Base-by-base conservation (phyloP, 1,140 invertebrate species). In the Aphis craccivora region DNA sequence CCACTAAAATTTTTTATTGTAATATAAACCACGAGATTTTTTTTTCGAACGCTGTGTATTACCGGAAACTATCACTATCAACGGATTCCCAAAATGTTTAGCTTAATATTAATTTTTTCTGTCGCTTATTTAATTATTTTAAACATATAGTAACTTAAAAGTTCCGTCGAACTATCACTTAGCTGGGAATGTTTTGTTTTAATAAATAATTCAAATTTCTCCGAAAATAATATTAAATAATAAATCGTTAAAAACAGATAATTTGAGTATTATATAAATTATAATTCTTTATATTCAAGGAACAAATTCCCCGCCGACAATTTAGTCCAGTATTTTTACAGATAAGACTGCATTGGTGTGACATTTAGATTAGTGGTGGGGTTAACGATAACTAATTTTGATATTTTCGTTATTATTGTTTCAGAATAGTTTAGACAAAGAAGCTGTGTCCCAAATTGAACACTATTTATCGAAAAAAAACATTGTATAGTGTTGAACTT, bases 331-430 rank as follows among this genome's bases (percentile, higher is more conserved):
- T 37, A 51, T 83, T 37, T 84, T 51, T 6, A n/a, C 30, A 93
- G 91, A 86, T 92, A 92, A 93, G 81, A 22, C 1, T 43, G 45
- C 25, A 48, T 55, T 37, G 6, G 25, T 86, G 37, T 91, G 37
- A 76, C 67, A 86, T 93, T 84, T 25, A 51, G 22, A 40, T 53
- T 92, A 45, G 81, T 86, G 25, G 81, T 83, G 81, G 18, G 48
- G 35, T 0, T n/a, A 25, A 92, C 55, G 81, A 93, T 86, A 86
- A 93, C 81, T 86, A 93, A 93, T 93, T 93, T 86, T 93, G 48
- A 81, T 93, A 86, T 84, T 92, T 93, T 84, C 48, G 30, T 92
- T 92, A 30, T 92, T 92, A 30, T 86, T 93, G 81, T 93, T 93
- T 93, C 91, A 93, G 91, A 53, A 22, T 23, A 92, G 22, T 55